These are phyloP conservation scores for Formica selysi DNA, from an alignment of 1,140 invertebrate species.

Conservation along the genomic window DNA sequence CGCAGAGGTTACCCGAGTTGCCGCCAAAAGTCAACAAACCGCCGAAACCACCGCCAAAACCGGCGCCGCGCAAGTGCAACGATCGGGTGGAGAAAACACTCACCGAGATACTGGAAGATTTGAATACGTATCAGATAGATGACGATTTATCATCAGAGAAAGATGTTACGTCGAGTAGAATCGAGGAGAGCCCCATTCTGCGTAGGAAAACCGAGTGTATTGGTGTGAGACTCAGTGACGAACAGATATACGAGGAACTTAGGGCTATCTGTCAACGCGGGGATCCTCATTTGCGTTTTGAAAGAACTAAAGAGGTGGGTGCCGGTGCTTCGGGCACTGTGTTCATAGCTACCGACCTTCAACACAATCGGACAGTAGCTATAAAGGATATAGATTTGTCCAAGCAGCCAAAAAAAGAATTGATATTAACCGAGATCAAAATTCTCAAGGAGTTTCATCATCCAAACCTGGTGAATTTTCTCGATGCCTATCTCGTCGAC, in stretches of 20 bases:
- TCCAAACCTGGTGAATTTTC: slow-evolving; percentile 98
- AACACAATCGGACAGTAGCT: slow-evolving; percentile 93
- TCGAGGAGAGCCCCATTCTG: slow-evolving; percentile 83
- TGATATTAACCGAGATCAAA: slow-evolving; percentile 98
- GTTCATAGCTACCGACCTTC: slow-evolving; percentile 94
- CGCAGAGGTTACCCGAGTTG: slow-evolving; percentile 77
- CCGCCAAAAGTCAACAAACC: slow-evolving; percentile 80
- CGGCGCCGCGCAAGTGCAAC: slow-evolving; percentile 81
- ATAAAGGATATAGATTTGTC: slow-evolving; percentile 98
- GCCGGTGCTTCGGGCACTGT: slow-evolving; percentile 96
- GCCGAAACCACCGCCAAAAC: slow-evolving; percentile 80
- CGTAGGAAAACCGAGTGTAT: slow-evolving; percentile 85
- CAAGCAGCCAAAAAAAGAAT: slow-evolving; percentile 97
- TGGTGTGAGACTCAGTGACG: slow-evolving; percentile 89
- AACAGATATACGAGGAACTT: slow-evolving; percentile 95
- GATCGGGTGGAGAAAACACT: slow-evolving; percentile 83
- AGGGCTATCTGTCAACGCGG: slow-evolving; percentile 91
- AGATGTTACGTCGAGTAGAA: slow-evolving; percentile 35
- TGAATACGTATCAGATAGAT: slow-evolving; percentile 76
- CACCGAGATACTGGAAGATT: slow-evolving; percentile 85
- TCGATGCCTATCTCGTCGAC: slow-evolving; percentile 95
- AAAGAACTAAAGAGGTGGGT: slow-evolving; percentile 94
- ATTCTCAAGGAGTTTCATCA: slow-evolving; percentile 97
- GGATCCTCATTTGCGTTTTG: slow-evolving; percentile 93
- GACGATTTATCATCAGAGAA: slow-evolving; percentile 54